A percentile compares a stretch with the other conserved stretches of the same genome.
phyloP scores from a whole-genome alignment of 1,140 invertebrate species.

The Asbolus verrucosus region DNA sequence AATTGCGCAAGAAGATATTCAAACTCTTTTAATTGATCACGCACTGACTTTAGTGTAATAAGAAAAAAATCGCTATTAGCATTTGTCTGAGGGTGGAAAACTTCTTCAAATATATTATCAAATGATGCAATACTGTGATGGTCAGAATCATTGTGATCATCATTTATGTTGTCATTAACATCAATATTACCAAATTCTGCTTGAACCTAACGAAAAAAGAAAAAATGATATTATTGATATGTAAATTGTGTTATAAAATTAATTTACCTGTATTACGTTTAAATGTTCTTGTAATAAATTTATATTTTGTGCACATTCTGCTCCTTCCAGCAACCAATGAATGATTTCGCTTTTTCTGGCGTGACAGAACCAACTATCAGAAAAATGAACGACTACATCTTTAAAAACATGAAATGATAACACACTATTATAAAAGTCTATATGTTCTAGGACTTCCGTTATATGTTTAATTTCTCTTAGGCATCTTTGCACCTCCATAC shows the following conservation, averaged over 20 bases:
- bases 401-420: not conserved
- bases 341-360: not conserved
- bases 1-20: not conserved
- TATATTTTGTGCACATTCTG: not conserved
- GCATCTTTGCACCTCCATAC: not conserved
- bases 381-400: not conserved
- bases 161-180: not conserved
- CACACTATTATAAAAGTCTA: constrained; percentile 33
- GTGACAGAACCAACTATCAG: not conserved
- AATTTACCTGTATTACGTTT: constrained; percentile 5
- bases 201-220: not conserved
- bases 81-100: not conserved
- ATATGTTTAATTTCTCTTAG: constrained; percentile 45
- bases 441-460: constrained; percentile 38
- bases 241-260: not conserved
- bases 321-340: not conserved
- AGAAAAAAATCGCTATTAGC: not conserved
- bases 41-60: not conserved
- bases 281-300: not conserved
- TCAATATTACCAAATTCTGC: constrained; percentile 1
- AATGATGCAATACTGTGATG: not conserved
- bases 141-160: not conserved
- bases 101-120: not conserved
- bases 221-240: not conserved
- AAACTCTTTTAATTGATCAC: not conserved